Conservation (phyloP, 2,888 invertebrate species). For the Holacanthella duospinosa region DNA sequence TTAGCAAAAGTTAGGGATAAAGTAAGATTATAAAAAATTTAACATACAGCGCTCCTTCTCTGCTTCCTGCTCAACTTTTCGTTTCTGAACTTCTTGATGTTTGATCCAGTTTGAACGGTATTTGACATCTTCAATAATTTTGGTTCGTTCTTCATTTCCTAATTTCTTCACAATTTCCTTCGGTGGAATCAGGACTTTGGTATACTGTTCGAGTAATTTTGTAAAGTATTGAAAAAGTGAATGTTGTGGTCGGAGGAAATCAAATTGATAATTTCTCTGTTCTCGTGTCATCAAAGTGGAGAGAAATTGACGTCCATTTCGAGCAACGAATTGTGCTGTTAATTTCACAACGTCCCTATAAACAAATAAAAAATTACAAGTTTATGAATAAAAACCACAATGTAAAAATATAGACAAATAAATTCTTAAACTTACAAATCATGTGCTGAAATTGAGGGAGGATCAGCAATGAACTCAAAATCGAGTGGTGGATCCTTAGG, state of each 20-base stretch:
- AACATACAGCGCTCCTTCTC: slow-evolving; percentile 73
- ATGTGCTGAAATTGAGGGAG: slow-evolving; percentile 93
- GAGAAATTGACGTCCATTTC: slow-evolving; percentile 94
- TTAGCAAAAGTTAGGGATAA: background rate
- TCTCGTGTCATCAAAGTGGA: slow-evolving; percentile 98
- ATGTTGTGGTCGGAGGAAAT: slow-evolving; percentile 95
- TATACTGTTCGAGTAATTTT: slow-evolving; percentile 93
- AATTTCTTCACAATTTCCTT: slow-evolving; percentile 75
- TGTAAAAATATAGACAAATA: slow-evolving; percentile 6
- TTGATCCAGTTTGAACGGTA: slow-evolving; percentile 94
- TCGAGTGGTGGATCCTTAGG: slow-evolving; percentile 85
- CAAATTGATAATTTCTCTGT: slow-evolving; percentile 95
- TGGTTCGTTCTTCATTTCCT: slow-evolving; percentile 58
- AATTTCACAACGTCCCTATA: slow-evolving; percentile 86
- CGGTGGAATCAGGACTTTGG: slow-evolving; percentile 87
- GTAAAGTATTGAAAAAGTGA: slow-evolving; percentile 98
- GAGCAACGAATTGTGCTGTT: slow-evolving; percentile 96
- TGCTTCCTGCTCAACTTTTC: slow-evolving; percentile 86
- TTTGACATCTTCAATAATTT: slow-evolving; percentile 74
- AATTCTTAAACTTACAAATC: slow-evolving; percentile 62
- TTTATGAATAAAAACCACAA: too few species aligned
- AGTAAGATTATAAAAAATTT: slow-evolving; percentile 5
- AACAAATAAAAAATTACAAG: too few species aligned
- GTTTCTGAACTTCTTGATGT: slow-evolving; percentile 83
- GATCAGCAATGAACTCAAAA: slow-evolving; percentile 91